A percentile compares a stretch with the other conserved stretches of the same genome.
These are phyloP conservation scores for Panurus biarmicus DNA, from an alignment of 2,113 vertebrate genomes.

Conservation along the genomic window DNA sequence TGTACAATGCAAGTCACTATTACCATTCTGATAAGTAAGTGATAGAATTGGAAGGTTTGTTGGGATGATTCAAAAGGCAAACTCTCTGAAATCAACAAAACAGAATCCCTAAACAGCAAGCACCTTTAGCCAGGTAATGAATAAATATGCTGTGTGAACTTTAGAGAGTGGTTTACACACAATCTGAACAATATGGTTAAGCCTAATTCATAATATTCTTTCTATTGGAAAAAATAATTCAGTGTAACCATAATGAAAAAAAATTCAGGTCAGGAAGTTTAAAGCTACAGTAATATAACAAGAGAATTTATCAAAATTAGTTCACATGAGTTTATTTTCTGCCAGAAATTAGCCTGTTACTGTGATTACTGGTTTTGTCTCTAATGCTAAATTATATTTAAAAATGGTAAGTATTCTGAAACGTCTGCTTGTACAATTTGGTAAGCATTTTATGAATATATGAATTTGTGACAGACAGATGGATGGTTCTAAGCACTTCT, in stretches of 20 bases:
- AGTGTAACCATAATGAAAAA: not conserved
- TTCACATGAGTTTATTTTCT: not conserved
- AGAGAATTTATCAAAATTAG: not conserved
- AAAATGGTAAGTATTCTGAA: not conserved
- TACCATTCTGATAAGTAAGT: not conserved
- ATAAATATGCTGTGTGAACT: not conserved
- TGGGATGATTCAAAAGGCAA: not conserved
- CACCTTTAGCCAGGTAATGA: not conserved
- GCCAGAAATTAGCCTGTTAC: not conserved
- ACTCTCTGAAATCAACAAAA: not conserved
- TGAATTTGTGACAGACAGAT: not conserved
- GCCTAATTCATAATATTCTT: not conserved
- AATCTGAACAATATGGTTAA: not conserved
- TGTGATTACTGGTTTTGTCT: not conserved
- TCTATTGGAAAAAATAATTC: not conserved
- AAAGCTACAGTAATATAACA: not conserved
- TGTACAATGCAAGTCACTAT: not conserved
- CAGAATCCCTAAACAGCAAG: not conserved
- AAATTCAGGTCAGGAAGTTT: not conserved
- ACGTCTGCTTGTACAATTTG: not conserved
- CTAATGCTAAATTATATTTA: not conserved
- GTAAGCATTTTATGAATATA: not conserved
- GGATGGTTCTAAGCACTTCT: not conserved
- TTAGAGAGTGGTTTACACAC: not conserved
- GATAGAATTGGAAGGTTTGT: not conserved